Evolutionary conservation across 2,888 invertebrate genomes (phyloP).

Genomic region (Leptinotarsa juncta): DNA sequence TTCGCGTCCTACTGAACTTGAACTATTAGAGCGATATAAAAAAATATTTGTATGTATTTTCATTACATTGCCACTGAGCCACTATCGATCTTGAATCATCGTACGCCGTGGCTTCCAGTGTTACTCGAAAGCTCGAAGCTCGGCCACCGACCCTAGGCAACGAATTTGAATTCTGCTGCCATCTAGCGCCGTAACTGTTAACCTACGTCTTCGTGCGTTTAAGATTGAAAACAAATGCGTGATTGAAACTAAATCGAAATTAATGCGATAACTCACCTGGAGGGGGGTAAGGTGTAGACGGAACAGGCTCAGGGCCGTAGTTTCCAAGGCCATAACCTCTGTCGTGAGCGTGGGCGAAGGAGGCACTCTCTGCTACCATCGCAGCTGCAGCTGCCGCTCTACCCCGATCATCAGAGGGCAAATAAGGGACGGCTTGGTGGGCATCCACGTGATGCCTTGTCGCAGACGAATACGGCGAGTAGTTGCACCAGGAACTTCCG

Average conservation of each 20-base stretch:
- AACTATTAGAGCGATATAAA: conserved; percentile 15
- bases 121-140: conserved; percentile 30
- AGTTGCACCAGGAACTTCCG: conserved; percentile 81
- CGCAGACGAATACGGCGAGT: conserved; percentile 71
- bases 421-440: conserved; percentile 75
- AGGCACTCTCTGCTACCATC: conserved; percentile 71
- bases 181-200: conserved; percentile 54
- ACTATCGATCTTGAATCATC: conserved; percentile 29
- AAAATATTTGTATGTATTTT: conserved; percentile 19
- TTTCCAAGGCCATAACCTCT: conserved; percentile 79
- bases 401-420: conserved; percentile 78
- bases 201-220: conserved; percentile 14
- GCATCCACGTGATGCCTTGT: conserved; percentile 72
- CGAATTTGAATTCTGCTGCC: conserved; percentile 53
- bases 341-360: conserved; percentile 76
- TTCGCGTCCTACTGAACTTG: conserved; percentile 30
- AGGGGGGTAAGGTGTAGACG: conserved; percentile 81
- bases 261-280: conserved; percentile 70
- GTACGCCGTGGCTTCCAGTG: neutral
- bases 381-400: conserved; percentile 71
- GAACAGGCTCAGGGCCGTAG: conserved; percentile 79
- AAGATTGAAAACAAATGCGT: too few species aligned
- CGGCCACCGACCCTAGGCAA: conserved; percentile 38
- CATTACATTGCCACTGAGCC: neutral
- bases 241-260: conserved; percentile 2